Conservation (phyloP, 2,113 vertebrate genomes). For the Nipponia nippon region DNA sequence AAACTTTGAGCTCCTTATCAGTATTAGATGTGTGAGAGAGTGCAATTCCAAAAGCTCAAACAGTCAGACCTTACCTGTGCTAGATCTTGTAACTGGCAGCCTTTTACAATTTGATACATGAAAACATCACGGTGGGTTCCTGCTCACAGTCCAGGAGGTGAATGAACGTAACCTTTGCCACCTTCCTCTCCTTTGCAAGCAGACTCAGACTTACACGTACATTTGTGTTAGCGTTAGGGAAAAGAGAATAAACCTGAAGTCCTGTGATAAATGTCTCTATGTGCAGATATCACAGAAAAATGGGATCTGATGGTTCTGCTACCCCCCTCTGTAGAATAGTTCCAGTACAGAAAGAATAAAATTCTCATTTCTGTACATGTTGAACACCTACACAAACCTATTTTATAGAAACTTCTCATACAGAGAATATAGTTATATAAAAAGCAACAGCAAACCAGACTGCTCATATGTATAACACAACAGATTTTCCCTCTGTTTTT, state of each 20-base stretch:
- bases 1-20: neutral
- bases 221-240: neutral
- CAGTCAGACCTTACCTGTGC: neutral
- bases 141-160: neutral
- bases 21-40: neutral
- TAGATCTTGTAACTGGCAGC: neutral
- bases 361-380: neutral
- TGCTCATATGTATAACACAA: neutral
- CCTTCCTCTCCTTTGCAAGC: neutral
- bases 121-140: neutral
- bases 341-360: neutral
- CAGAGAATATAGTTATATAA: neutral
- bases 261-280: neutral
- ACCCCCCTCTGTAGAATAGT: neutral
- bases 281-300: neutral
- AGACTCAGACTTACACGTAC: neutral
- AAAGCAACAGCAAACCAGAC: neutral
- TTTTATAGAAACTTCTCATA: neutral
- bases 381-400: neutral
- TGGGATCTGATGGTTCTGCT: neutral
- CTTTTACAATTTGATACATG: neutral
- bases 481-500: neutral
- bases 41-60: neutral
- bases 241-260: neutral
- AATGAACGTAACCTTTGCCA: neutral